Percentiles rank a stretch among this genome's conserved stretches.
phyloP scores from a whole-genome alignment of 1,140 invertebrate species.

The Papilio glaucus region DNA sequence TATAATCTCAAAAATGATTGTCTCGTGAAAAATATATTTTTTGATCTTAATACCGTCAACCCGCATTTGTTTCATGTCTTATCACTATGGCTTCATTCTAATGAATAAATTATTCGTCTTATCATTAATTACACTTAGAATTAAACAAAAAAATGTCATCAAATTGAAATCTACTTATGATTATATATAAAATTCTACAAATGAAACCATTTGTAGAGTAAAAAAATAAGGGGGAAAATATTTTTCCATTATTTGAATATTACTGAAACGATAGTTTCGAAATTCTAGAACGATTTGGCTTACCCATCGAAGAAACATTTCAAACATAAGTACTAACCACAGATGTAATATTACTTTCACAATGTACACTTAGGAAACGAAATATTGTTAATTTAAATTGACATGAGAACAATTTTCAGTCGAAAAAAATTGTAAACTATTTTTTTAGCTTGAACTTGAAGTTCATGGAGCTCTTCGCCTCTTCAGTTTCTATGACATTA shows the following conservation, averaged over 20 bases:
- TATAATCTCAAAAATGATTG: constrained; percentile 25
- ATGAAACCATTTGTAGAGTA: constrained; percentile 81
- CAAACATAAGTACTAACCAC: constrained; percentile 18
- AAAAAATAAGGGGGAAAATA: constrained; percentile 77
- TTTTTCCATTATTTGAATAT: constrained; percentile 59
- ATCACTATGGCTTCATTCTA: neutral
- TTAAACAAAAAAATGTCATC: constrained; percentile 57
- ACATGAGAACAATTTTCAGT: constrained; percentile 11
- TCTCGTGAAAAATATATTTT: constrained; percentile 9
- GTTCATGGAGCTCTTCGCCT: no score
- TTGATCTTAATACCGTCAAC: constrained; percentile 31
- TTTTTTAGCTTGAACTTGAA: neutral
- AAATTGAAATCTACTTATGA: constrained; percentile 74
- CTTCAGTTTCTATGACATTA: neutral
- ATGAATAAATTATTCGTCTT: constrained; percentile 33
- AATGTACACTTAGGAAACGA: neutral
- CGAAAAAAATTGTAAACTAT: neutral
- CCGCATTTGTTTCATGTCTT: constrained; percentile 15
- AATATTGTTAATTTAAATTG: constrained; percentile 4
- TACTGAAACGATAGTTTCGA: constrained; percentile 43
- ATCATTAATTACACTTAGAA: constrained; percentile 31
- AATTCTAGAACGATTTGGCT: constrained; percentile 32
- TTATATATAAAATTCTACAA: constrained; percentile 77
- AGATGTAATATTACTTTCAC: neutral
- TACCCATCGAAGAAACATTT: neutral